phyloP scores from a whole-genome alignment of 2,888 invertebrate species.

The Caenorhabditis sp. region DNA sequence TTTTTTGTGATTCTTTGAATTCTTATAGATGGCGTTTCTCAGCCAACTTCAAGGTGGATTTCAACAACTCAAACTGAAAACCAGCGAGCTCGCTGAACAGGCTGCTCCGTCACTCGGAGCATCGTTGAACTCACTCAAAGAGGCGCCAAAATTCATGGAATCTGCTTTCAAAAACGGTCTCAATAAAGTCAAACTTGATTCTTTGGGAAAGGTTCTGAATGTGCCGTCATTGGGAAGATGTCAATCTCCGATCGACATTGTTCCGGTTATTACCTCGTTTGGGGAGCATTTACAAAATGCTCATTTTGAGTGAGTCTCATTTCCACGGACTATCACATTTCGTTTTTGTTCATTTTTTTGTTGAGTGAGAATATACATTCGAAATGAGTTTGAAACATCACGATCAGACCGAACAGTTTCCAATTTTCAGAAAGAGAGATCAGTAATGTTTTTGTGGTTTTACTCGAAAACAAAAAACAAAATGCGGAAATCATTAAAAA shows the following conservation, averaged over 20 bases:
- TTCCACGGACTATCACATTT: not conserved
- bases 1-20: not conserved
- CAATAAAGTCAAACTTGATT: constrained; percentile 62
- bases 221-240: constrained; percentile 57
- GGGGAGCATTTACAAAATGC: constrained; percentile 65
- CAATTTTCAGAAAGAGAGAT: too few species aligned
- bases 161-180: constrained; percentile 55
- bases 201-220: constrained; percentile 61
- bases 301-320: constrained; percentile 51
- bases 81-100: constrained; percentile 42
- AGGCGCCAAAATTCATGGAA: constrained; percentile 56
- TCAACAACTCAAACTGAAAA: constrained; percentile 53
- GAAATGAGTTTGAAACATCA: too few species aligned
- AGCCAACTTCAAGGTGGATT: constrained; percentile 60
- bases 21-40: constrained; percentile 64
- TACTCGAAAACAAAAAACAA: too few species aligned
- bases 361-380: too few species aligned
- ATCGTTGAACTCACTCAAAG: constrained; percentile 45
- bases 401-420: too few species aligned
- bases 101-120: constrained; percentile 43
- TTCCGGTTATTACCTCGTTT: constrained; percentile 67
- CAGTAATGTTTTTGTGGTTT: too few species aligned
- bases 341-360: not conserved
- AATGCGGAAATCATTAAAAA: too few species aligned
- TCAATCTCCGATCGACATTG: constrained; percentile 69